These are phyloP conservation scores for Craniophora ligustri DNA, from an alignment of 2,888 invertebrate species.

Conservation along the genomic window DNA sequence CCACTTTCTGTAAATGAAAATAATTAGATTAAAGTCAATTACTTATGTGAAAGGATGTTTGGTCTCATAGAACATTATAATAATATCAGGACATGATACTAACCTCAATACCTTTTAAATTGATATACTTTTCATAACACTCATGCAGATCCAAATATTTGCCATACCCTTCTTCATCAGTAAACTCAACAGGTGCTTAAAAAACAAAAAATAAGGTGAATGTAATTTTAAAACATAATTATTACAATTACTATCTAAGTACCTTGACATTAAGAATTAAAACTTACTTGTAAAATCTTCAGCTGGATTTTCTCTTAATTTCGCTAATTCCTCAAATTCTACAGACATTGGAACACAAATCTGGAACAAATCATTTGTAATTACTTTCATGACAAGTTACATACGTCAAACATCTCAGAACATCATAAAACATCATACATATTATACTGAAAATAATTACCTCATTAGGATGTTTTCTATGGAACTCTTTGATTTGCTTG, in stretches of 20 bases:
- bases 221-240: not conserved
- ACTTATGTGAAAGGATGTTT: no score
- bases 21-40: not conserved
- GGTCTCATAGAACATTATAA: no score
- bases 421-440: no score
- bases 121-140: slow-evolving; percentile 98
- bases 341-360: slow-evolving; percentile 98
- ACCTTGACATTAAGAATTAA: not conserved
- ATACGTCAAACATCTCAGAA: not conserved
- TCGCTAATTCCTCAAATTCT: slow-evolving; percentile 98
- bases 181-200: slow-evolving; percentile 96
- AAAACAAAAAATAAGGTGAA: not conserved
- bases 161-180: slow-evolving; percentile 99
- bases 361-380: slow-evolving; percentile 73
- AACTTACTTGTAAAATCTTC: slow-evolving; percentile 93
- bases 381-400: not conserved
- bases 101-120: slow-evolving; percentile 98
- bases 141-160: slow-evolving; percentile 99
- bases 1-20: slow-evolving; percentile 92
- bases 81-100: no score
- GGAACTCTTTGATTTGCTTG: slow-evolving; percentile 98
- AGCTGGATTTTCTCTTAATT: slow-evolving; percentile 95
- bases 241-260: not conserved
- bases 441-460: slow-evolving; percentile 84
- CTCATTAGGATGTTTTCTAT: slow-evolving; percentile 98